A percentile compares a stretch with the other conserved stretches of the same genome.
Evolutionary conservation across 1,140 invertebrate species (phyloP).

Genomic region (Lordiphosa stackelbergi): DNA sequence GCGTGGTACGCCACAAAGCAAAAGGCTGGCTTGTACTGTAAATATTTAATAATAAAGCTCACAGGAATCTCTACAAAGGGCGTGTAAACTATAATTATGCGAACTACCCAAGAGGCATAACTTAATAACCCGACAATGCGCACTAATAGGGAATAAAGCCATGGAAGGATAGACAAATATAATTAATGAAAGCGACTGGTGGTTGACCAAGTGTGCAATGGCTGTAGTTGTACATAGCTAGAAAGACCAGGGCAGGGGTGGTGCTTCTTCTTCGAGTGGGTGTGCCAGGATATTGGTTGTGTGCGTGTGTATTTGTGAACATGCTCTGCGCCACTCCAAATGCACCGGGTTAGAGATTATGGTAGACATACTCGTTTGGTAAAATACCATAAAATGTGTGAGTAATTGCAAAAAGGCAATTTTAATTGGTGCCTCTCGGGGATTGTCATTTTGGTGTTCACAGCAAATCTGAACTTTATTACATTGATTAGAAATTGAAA

Average conservation of each 20-base stretch:
- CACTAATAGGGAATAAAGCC: background rate
- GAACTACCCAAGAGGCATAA: constrained; percentile 15
- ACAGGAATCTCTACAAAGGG: constrained; percentile 25
- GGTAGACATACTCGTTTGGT: constrained; percentile 3
- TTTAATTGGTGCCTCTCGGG: constrained; percentile 8
- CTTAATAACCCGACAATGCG: constrained; percentile 22
- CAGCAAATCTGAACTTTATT: too few species aligned
- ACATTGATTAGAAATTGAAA: too few species aligned
- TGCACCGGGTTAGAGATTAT: constrained; percentile 1
- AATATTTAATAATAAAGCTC: constrained; percentile 46
- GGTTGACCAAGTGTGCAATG: background rate
- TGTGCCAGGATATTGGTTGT: constrained; percentile 10
- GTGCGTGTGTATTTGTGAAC: too few species aligned
- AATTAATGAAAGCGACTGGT: constrained; percentile 20
- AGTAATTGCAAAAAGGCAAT: constrained; percentile 18
- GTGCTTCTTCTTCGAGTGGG: constrained; percentile 3
- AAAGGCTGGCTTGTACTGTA: constrained; percentile 15
- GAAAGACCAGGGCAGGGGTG: background rate
- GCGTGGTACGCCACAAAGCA: constrained; percentile 16
- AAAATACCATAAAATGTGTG: background rate
- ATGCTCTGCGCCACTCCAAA: background rate
- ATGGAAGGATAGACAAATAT: constrained; percentile 14
- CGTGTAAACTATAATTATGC: constrained; percentile 24
- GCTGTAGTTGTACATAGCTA: too few species aligned
- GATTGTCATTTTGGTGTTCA: constrained; percentile 4